A percentile compares a stretch with the other conserved stretches of the same genome.
These are phyloP conservation scores for Zosterops hypoxanthus DNA, from an alignment of 2,113 vertebrate genomes.

Conservation along the genomic window DNA sequence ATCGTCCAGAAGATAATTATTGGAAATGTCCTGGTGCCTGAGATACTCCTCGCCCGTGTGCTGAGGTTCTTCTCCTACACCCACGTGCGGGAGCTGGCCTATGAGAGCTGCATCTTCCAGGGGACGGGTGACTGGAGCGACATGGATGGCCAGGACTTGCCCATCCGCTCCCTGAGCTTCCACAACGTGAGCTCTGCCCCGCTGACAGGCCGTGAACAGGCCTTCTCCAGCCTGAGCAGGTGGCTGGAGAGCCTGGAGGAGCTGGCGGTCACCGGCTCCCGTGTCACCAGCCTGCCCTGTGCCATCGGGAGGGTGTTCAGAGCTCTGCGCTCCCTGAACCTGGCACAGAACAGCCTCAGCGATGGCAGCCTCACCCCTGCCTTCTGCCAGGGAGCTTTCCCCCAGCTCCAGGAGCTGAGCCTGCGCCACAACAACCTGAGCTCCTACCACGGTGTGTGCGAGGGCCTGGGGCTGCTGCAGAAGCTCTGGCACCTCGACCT, in stretches of 20 bases:
- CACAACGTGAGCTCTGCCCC: slow-evolving; percentile 24
- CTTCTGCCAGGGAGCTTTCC: slow-evolving; percentile 71
- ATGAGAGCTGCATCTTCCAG: slow-evolving; percentile 58
- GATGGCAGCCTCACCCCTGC: not conserved
- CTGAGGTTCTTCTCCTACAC: slow-evolving; percentile 62
- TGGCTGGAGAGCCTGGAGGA: slow-evolving; percentile 65
- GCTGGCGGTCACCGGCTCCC: slow-evolving; percentile 48
- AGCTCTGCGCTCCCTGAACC: slow-evolving; percentile 46
- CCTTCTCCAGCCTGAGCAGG: slow-evolving; percentile 18
- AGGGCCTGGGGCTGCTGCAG: not conserved
- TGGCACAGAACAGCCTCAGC: slow-evolving; percentile 68
- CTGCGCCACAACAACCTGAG: slow-evolving; percentile 51
- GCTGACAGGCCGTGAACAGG: not conserved
- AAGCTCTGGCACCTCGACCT: slow-evolving; percentile 60
- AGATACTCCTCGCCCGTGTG: slow-evolving; percentile 32
- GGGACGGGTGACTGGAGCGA: not conserved
- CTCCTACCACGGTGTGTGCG: slow-evolving; percentile 41
- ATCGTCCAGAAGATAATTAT: slow-evolving; percentile 52
- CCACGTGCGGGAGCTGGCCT: slow-evolving; percentile 55
- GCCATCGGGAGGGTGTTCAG: slow-evolving; percentile 5
- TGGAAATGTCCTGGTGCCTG: slow-evolving; percentile 45
- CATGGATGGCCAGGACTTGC: not conserved
- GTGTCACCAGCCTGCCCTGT: slow-evolving; percentile 51
- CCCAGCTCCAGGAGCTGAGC: slow-evolving; percentile 49
- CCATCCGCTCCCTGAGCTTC: slow-evolving; percentile 58